A percentile compares a stretch with the other conserved stretches of the same genome.
These are phyloP conservation scores for Tetraneura akinire DNA, from an alignment of 1,140 invertebrate species.

Conservation along the genomic window DNA sequence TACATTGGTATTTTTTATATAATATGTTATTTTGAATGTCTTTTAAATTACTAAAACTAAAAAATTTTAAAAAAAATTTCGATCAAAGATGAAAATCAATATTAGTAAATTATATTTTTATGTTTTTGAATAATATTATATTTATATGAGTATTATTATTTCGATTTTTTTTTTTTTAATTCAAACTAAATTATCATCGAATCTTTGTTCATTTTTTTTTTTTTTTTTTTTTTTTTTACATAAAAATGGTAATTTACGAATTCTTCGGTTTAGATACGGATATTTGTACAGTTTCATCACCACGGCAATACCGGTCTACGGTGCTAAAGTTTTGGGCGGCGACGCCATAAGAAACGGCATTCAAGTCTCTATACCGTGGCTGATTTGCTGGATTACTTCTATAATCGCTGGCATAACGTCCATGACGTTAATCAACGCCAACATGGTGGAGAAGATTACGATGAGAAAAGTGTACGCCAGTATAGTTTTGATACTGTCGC, in stretches of 20 bases:
- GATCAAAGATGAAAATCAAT: too few relatives aligned
- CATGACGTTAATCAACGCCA: not conserved
- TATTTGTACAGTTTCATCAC: conserved; percentile 24
- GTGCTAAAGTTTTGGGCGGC: not conserved
- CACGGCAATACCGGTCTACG: not conserved
- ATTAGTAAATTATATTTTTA: too few relatives aligned
- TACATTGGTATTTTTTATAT: too few relatives aligned
- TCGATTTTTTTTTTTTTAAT: too few relatives aligned
- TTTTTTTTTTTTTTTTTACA: not conserved
- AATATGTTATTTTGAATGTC: too few relatives aligned
- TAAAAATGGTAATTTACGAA: too few relatives aligned
- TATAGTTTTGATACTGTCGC: not conserved
- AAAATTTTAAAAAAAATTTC: too few relatives aligned
- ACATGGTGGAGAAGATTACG: not conserved
- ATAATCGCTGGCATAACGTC: not conserved
- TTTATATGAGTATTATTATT: too few relatives aligned
- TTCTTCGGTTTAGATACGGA: conserved; percentile 8
- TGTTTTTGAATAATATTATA: too few relatives aligned
- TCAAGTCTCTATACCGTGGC: not conserved
- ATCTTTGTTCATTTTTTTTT: too few relatives aligned
- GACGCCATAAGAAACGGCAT: not conserved
- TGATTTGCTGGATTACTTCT: not conserved
- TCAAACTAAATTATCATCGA: too few relatives aligned
- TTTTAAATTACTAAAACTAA: too few relatives aligned
- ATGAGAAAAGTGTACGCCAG: not conserved